These are phyloP conservation scores for Pao palembangensis DNA, from an alignment of 2,113 vertebrate genomes.

Conservation along the genomic window DNA sequence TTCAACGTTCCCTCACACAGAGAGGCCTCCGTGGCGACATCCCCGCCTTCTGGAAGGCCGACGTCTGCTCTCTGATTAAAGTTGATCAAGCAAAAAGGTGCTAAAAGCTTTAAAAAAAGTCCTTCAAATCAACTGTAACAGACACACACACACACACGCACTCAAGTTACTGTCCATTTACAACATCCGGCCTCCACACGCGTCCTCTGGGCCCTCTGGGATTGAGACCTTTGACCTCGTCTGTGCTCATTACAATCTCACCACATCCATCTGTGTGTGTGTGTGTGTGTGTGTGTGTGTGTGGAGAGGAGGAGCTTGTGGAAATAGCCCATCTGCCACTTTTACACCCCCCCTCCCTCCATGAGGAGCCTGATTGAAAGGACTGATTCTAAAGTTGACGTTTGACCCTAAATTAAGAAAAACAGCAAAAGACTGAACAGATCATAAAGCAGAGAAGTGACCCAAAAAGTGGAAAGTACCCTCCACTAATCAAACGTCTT, in stretches of 20 bases:
- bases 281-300: not conserved
- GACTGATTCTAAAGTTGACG: too few relatives aligned
- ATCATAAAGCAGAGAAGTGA: too few relatives aligned
- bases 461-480: too few relatives aligned
- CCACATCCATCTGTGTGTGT: conserved; percentile 18
- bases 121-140: conserved; percentile 1
- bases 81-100: conserved; percentile 1
- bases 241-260: conserved; percentile 22
- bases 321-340: conserved; percentile 41
- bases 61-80: too few relatives aligned
- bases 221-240: conserved; percentile 32
- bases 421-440: too few relatives aligned
- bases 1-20: not conserved
- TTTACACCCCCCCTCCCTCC: not conserved
- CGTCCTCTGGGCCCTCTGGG: conserved; percentile 23
- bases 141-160: conserved; percentile 1
- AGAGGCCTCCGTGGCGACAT: too few relatives aligned
- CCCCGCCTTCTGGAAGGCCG: too few relatives aligned
- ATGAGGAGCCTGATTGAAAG: not conserved
- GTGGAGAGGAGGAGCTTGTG: conserved; percentile 7
- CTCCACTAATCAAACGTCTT: too few relatives aligned
- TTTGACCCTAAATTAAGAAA: too few relatives aligned
- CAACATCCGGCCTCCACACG: conserved; percentile 23
- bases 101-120: not conserved
- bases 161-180: conserved; percentile 4